These are phyloP conservation scores for Tauraco erythrolophus DNA, from an alignment of 2,113 vertebrate species.

Conservation along the genomic window DNA sequence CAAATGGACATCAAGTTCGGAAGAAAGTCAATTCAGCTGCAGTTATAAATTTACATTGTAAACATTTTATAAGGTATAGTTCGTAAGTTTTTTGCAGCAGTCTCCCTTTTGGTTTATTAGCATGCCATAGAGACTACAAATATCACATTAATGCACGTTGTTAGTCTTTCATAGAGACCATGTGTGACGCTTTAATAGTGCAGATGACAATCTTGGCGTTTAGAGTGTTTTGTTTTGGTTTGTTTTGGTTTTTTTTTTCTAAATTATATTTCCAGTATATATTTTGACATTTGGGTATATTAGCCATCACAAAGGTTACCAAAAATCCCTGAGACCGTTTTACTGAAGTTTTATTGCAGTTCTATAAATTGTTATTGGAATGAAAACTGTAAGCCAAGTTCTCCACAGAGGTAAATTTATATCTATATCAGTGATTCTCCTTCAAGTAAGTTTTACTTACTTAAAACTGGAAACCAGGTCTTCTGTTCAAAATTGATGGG, in stretches of 20 bases:
- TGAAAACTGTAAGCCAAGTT: neutral
- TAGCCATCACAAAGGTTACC: neutral
- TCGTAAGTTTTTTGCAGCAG: neutral
- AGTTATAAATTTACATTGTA: neutral
- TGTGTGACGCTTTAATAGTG: neutral
- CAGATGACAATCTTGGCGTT: neutral
- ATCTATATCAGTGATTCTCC: neutral
- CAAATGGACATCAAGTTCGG: neutral
- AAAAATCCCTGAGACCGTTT: neutral
- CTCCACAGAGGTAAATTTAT: neutral
- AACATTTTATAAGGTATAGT: neutral
- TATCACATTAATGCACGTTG: neutral
- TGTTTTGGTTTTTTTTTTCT: neutral
- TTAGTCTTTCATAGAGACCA: neutral
- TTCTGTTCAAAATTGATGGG: neutral
- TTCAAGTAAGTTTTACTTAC: neutral
- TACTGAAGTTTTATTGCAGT: neutral
- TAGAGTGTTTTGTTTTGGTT: neutral
- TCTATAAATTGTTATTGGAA: neutral
- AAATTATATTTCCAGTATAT: neutral
- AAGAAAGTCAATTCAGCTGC: neutral
- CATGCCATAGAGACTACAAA: neutral
- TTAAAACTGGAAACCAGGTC: neutral
- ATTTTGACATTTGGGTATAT: neutral
- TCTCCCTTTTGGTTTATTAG: neutral